Base-by-base conservation (phyloP, 2,113 vertebrate species). In the Illadopsis cleaveri region DNA sequence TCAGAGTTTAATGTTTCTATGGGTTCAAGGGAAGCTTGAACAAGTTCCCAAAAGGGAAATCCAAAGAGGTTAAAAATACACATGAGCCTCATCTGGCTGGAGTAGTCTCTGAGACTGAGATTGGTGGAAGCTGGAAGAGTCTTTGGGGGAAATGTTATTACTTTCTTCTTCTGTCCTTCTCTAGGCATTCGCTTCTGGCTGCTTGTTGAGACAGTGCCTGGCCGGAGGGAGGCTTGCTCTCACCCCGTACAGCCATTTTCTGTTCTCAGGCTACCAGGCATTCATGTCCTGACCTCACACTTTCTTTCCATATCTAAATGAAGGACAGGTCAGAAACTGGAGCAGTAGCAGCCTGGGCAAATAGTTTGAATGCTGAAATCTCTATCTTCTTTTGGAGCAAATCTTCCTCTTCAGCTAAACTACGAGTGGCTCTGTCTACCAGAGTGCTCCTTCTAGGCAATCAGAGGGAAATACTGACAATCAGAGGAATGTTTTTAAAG, bases 401-500 rank as follows among this genome's bases (percentile, higher is more conserved):
- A n/a, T 58, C 30, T 77, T 84, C 31, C n/a, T 73, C 48, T 72
- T 85, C 80, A 70, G 66, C 45, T 72, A 40, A 71, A 18, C 54
- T 82, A 54, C 44, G 15, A 75, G 79, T 38, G 24, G 22, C 1
- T 82, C 56, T 48, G 0, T n/a, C 69, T 76, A 75, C 53, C 37
- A 24, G 44, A 69, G 44, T 37, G 38, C 18, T 69, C 62, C 58
- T 88, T n/a, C 58, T 1, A 51, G 86, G 77, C 57, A 92, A 51
- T 89, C 94, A 76, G 54, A 89, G n/a, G 53, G 48, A 95, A 84
- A 79, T 61, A 19, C 51, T 91, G 80, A 72, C 57, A 85, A 85
- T 86, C 70, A 82, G 53, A 95, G 30, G 13, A 58, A 65, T 42
- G 65, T 91, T 85, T 93, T 83, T 90, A 88, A 91, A 89, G 61